phyloP scores from a whole-genome alignment of 2,797 vertebrate species.

The Mormyrus proboscirostris region DNA sequence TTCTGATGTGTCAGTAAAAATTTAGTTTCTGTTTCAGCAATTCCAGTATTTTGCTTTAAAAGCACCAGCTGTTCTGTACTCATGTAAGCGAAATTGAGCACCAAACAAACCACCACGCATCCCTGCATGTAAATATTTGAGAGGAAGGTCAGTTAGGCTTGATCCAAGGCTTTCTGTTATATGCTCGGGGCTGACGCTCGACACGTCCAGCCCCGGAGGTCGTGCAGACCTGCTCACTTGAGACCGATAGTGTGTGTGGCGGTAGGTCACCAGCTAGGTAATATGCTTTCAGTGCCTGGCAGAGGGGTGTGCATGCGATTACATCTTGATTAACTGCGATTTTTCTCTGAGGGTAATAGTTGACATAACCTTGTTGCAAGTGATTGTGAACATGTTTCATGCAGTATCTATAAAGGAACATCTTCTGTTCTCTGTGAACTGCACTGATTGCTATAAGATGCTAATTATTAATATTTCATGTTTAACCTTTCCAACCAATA shows the following conservation, averaged over 20 bases:
- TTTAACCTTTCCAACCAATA: not conserved
- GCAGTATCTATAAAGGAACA: not conserved
- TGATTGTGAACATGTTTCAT: not conserved
- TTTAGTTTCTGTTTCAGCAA: not conserved
- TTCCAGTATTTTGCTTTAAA: not conserved
- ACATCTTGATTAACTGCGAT: slow-evolving; percentile 33
- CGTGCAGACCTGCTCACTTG: slow-evolving; percentile 26
- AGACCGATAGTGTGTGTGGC: slow-evolving; percentile 20
- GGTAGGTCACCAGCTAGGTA: slow-evolving; percentile 27
- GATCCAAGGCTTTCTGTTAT: slow-evolving; percentile 16
- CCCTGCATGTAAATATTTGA: not conserved
- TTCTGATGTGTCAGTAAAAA: slow-evolving; percentile 1
- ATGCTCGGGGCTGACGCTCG: not conserved
- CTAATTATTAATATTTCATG: not conserved
- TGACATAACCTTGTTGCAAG: slow-evolving; percentile 29
- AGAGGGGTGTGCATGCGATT: slow-evolving; percentile 33
- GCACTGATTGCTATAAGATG: not conserved
- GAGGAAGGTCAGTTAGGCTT: slow-evolving; percentile 18
- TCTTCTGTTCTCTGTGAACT: not conserved
- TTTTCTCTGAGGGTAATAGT: slow-evolving; percentile 24
- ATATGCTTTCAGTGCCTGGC: slow-evolving; percentile 23
- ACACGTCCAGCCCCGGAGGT: slow-evolving; percentile 31
- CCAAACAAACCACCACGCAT: not conserved
- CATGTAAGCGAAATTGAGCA: not conserved
- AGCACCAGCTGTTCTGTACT: slow-evolving; percentile 1